A percentile compares a stretch with the other conserved stretches of the same genome.
Evolutionary conservation across 2,113 vertebrate species (phyloP).

Genomic region (Channa argus): DNA sequence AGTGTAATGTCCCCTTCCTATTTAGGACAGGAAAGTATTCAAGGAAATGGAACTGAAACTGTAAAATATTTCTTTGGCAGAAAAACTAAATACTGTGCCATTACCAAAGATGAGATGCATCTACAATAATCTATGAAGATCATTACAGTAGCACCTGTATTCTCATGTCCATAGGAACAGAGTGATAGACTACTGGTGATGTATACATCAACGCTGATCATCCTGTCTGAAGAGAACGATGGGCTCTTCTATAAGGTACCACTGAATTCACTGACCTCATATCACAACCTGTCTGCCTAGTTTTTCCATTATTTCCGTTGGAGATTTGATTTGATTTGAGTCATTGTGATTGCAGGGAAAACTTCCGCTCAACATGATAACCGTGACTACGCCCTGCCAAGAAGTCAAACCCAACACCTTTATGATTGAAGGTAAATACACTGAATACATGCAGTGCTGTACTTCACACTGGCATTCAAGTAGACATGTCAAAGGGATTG

Average conservation of each 20-base stretch:
- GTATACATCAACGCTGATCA: conserved; percentile 91
- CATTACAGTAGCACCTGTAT: too few relatives aligned
- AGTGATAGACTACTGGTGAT: conserved; percentile 90
- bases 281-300: background rate
- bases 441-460: conserved; percentile 15
- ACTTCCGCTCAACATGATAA: conserved; percentile 92
- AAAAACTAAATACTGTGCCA: background rate
- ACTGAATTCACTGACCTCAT: background rate
- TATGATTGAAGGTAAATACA: conserved; percentile 90
- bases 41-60: too few relatives aligned
- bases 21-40: too few relatives aligned
- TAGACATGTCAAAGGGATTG: conserved; percentile 26
- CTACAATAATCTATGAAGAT: background rate
- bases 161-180: conserved; percentile 83
- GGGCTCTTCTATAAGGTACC: conserved; percentile 92
- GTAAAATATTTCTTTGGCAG: too few relatives aligned
- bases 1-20: background rate
- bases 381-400: conserved; percentile 89
- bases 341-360: conserved; percentile 88
- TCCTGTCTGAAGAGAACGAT: conserved; percentile 88
- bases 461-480: background rate
- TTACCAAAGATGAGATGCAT: background rate
- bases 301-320: background rate
- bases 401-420: conserved; percentile 91
- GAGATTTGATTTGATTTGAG: conserved; percentile 20